Evolutionary conservation across 2,888 invertebrate genomes (phyloP), one percentile per base, ranked within the genome.

Genomic region (Plagodis pulveraria): DNA sequence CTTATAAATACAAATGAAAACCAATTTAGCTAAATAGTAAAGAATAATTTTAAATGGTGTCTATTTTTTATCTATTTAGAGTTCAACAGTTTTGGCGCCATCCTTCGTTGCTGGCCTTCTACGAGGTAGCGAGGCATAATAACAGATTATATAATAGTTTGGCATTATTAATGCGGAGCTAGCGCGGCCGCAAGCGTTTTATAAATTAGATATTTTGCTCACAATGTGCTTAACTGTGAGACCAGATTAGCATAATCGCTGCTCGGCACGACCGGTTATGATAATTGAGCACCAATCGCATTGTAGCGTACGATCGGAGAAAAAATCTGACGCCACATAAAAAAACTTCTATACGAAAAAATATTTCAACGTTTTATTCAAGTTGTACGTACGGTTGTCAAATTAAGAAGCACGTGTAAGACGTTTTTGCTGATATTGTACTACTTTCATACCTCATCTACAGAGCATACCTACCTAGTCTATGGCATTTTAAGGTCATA

Each of bases 231-330:
- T 76, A 74, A 76, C 73, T 67, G 68, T 70, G 73, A 78, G 74
- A 69, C 70, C 72, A 76, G 80, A 85, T 87, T 84, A 83, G 65
- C 81, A 84, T 86, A 84, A 84, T 83, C 77, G 74, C 72, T 72
- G 78, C 77, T 76, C 70, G 69, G 68, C 70, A 67, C 70, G 73
- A 83, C 87, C 78, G 77, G 87, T 87, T 87, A 84, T 84, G 83
- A 64, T 84, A 84, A 84, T 80, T 65, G 56, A 59, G 62, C 67
- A 71, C 68, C 73, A 76, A 83, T 81, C 74, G 70, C 68, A 76
- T 74, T 74, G 71, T 71, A 65, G 55, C 56, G 72, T 77, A 81
- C 78, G 72, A 67, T 74, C 71, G 67, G 63, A 64, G 56, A 66
- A 76, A 70, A 69, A 72, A 73, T 66, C 67, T 50, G 32, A 51